Evolutionary conservation across 2,113 vertebrate genomes (phyloP).

Genomic region (Clarias batrachus): DNA sequence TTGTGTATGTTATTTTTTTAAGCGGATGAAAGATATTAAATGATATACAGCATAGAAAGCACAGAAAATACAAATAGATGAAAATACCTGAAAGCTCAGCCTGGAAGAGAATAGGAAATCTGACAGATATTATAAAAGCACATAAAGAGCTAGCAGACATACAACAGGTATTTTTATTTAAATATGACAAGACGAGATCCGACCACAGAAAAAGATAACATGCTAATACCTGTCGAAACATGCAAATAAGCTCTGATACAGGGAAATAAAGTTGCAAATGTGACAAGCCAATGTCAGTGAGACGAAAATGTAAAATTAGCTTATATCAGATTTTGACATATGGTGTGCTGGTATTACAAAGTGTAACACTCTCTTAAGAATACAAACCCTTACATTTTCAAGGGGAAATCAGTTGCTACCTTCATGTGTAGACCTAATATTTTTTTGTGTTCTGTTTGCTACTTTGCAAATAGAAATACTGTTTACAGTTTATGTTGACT

Average conservation of each 20-base stretch:
- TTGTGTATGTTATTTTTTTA: background rate
- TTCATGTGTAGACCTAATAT: no score
- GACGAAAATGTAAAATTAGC: background rate
- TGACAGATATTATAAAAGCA: background rate
- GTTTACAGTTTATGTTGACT: no score
- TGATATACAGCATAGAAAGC: background rate
- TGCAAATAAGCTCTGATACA: slow-evolving; percentile 12
- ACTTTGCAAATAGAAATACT: no score
- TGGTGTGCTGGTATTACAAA: background rate
- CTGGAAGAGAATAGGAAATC: background rate
- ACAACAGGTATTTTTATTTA: background rate
- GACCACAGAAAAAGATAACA: slow-evolving; percentile 8
- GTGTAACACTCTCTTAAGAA: background rate
- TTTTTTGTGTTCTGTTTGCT: no score
- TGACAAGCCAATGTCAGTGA: background rate
- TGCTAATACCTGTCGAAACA: background rate
- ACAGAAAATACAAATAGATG: background rate
- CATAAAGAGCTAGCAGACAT: background rate
- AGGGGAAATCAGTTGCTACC: background rate
- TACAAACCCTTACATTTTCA: background rate
- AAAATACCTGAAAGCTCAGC: background rate
- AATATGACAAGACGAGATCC: background rate
- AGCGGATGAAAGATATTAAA: background rate
- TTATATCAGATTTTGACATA: background rate
- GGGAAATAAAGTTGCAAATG: background rate